Conservation (phyloP, 2,888 invertebrate species). For the Cistogaster globosa region DNA sequence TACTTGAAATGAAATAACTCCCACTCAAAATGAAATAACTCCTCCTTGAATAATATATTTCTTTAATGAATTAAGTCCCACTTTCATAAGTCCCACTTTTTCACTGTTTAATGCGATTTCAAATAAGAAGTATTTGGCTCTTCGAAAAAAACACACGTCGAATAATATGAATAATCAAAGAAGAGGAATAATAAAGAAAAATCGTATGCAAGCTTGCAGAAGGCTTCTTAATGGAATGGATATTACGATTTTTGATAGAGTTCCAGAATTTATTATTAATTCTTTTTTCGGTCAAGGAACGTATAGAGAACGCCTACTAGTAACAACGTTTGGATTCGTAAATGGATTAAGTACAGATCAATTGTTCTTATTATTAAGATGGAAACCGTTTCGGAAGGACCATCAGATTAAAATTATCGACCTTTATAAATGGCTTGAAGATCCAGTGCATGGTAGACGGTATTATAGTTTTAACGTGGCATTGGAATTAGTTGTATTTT, state of each 20-base stretch:
- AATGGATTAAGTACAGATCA: conserved; percentile 58
- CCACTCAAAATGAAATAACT: conserved; percentile 42
- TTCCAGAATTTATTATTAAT: conserved; percentile 1
- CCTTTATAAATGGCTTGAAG: background rate
- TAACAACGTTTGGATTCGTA: conserved; percentile 58
- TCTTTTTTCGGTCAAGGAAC: conserved; percentile 22
- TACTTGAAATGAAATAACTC: conserved; percentile 35
- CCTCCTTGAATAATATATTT: conserved; percentile 45
- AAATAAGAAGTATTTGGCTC: conserved; percentile 11
- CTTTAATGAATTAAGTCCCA: too few relatives aligned
- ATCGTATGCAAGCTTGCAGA: conserved; percentile 54
- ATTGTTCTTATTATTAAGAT: conserved; percentile 40
- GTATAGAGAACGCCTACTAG: conserved; percentile 48
- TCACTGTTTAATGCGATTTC: conserved; percentile 1
- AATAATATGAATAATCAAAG: conserved; percentile 47
- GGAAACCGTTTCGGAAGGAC: conserved; percentile 53
- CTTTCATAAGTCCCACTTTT: too few relatives aligned
- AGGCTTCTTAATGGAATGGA: conserved; percentile 37
- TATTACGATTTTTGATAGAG: background rate
- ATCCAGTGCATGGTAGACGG: too few relatives aligned
- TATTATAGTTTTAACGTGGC: conserved; percentile 38
- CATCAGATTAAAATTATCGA: conserved; percentile 53
- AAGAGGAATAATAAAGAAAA: conserved; percentile 56
- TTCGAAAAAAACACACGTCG: conserved; percentile 45
- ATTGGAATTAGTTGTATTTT: too few relatives aligned